Base-by-base conservation (phyloP, 2,113 vertebrate species). In the Onychostoma macrolepis region DNA sequence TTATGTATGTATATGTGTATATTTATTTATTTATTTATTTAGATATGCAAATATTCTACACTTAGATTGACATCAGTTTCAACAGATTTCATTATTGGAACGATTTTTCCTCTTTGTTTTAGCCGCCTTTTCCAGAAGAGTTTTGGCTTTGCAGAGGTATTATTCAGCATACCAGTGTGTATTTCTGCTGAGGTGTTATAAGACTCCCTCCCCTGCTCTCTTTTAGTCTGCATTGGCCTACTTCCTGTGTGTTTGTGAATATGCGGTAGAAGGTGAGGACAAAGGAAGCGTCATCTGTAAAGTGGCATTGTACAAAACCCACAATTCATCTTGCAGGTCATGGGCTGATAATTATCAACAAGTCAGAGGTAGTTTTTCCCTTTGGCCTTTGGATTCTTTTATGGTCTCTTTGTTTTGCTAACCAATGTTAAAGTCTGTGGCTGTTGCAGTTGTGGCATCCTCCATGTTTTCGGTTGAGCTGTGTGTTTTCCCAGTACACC, bases 171-270 rank as follows among this genome's bases (percentile, higher is more conserved):
- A 24, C 72, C 58, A 77, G 69, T 75, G 67, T 58, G 33, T 26
- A 56, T 69, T 88, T 88, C n/a, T 87, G 87, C 87, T 76, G 87
- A 76, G 76, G 84, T 84, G 75, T 89, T 76, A 65, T 58, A 85
- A 86, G 48, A 67, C 74, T 13, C 75, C 24, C 43, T 61, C 19
- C 48, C 48, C 10, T 58, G 33, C 53, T 43, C 48, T 30, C 69
- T 26, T 63, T 61, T 75, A 72, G 30, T 21, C 13, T 43, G 71
- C 56, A 72, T 30, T 90, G 80, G 80, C 88, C 83, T 76, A 85
- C 33, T 87, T 89, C 78, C 63, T 38, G 45, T 30, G 9, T n/a
- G 71, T 9, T 53, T 65, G 41, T 36, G 8, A 9, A 9, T 80
- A 17, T 76, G 78, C 30, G 53, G 58, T 65, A 65, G 33, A 75